Conservation (phyloP, 2,113 vertebrate species). For the Ardeotis arabs region DNA sequence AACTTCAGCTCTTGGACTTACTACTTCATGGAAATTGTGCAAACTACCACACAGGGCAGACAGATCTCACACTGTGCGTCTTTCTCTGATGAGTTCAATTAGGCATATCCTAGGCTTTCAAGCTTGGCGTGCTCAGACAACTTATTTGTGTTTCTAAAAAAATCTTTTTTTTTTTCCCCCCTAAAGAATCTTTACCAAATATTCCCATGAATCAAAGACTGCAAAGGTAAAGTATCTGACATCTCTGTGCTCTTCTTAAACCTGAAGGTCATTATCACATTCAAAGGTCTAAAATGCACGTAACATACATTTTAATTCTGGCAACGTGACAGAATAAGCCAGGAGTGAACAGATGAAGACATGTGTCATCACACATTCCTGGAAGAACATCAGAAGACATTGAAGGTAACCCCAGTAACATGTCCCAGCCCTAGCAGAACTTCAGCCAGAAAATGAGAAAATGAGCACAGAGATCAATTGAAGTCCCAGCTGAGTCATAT, state of each 20-base stretch:
- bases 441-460: constrained; percentile 23
- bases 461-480: not conserved
- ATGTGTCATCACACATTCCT: not conserved
- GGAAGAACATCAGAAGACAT: not conserved
- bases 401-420: not conserved
- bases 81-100: not conserved
- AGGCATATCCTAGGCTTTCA: not conserved
- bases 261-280: not conserved
- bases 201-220: not conserved
- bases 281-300: not conserved
- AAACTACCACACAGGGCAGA: not conserved
- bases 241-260: not conserved
- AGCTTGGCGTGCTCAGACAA: not conserved
- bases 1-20: not conserved
- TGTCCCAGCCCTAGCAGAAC: not conserved
- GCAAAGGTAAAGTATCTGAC: not conserved
- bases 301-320: not conserved
- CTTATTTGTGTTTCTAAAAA: not conserved
- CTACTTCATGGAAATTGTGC: not conserved
- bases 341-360: not conserved
- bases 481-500: not conserved
- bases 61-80: not conserved
- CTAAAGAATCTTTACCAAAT: not conserved
- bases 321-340: not conserved
- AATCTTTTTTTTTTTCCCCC: not conserved